Conservation (phyloP, 2,797 vertebrate genomes). For the Anabas testudineus region DNA sequence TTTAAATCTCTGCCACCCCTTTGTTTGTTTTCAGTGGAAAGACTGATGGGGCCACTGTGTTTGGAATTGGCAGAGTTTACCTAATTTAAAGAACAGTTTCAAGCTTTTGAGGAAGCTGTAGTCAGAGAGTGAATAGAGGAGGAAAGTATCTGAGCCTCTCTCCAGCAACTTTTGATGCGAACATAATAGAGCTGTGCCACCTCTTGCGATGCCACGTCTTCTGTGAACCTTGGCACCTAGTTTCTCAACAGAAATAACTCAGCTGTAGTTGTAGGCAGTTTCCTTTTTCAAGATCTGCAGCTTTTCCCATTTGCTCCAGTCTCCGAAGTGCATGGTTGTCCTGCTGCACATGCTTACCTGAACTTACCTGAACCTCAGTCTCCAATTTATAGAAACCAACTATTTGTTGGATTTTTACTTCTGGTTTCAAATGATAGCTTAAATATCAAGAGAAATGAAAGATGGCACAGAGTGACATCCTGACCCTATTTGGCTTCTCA, state of each 20-base stretch:
- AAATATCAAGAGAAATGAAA: background rate
- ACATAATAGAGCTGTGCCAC: slow-evolving; percentile 30
- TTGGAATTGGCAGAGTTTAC: slow-evolving; percentile 46
- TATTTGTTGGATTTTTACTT: background rate
- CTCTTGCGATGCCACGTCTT: slow-evolving; percentile 29
- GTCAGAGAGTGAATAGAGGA: background rate
- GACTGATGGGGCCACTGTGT: slow-evolving; percentile 31
- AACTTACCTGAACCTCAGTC: background rate
- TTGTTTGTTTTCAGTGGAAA: slow-evolving; percentile 41
- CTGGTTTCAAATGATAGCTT: background rate
- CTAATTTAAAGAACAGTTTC: slow-evolving; percentile 43
- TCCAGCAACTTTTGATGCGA: slow-evolving; percentile 29
- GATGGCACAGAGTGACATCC: background rate
- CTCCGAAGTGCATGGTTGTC: background rate
- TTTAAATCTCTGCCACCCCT: slow-evolving; percentile 22
- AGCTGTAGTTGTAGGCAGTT: background rate
- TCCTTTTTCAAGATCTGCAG: background rate
- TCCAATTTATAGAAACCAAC: background rate
- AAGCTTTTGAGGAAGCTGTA: slow-evolving; percentile 10
- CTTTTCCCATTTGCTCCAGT: background rate
- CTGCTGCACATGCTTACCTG: background rate
- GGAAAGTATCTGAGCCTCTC: slow-evolving; percentile 11
- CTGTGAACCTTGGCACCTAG: slow-evolving; percentile 11
- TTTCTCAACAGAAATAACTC: slow-evolving; percentile 29
- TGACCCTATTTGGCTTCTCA: background rate